These are phyloP conservation scores for Poeciliopsis occidentalis DNA, from an alignment of 2,113 vertebrate genomes.

Conservation along the genomic window DNA sequence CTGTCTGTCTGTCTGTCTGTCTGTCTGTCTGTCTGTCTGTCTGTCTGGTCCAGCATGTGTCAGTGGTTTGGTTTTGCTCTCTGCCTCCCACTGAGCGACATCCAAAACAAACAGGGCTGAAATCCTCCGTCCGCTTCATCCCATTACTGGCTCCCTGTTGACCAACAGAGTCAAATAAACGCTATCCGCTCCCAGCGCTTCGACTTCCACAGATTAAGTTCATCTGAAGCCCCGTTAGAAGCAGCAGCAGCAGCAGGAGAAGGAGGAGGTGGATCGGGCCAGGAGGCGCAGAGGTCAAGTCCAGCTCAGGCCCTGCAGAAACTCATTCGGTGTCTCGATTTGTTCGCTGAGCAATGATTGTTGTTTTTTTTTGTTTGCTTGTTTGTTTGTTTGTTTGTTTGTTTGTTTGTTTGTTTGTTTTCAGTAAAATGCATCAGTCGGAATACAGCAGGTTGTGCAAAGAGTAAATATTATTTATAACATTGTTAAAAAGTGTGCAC, in stretches of 20 bases:
- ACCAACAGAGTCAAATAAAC: conserved; percentile 18
- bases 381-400: no score
- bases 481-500: background rate
- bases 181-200: conserved; percentile 59
- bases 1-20: conserved; percentile 23
- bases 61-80: conserved; percentile 62
- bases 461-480: background rate
- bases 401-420: no score
- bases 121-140: conserved; percentile 76
- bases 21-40: conserved; percentile 34
- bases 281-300: conserved; percentile 69
- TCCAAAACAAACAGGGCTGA: conserved; percentile 73
- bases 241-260: conserved; percentile 9
- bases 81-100: conserved; percentile 67
- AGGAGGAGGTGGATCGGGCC: conserved; percentile 7
- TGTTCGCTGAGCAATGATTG: background rate
- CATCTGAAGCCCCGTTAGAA: conserved; percentile 66
- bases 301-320: conserved; percentile 23
- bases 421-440: no score
- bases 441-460: no score
- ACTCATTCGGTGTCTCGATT: background rate
- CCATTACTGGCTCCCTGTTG: conserved; percentile 44
- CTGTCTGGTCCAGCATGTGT: conserved; percentile 12
- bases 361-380: no score
- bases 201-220: conserved; percentile 52